Conservation (phyloP, 2,888 invertebrate genomes). For the Drosophila anomelani region DNA sequence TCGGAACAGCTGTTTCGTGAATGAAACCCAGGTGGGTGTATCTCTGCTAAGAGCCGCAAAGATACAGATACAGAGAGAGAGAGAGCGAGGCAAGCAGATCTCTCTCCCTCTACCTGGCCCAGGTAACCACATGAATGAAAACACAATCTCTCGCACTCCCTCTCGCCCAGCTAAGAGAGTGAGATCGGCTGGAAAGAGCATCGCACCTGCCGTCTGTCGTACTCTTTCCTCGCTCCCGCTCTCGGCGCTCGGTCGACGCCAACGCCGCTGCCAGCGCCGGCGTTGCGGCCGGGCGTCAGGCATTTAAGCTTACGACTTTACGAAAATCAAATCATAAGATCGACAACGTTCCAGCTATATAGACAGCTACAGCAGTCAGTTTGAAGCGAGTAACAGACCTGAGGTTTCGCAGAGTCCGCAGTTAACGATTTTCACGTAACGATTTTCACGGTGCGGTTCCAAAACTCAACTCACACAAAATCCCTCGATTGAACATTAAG, state of each 20-base stretch:
- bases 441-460: conserved; percentile 23
- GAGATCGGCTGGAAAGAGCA: conserved; percentile 52
- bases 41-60: conserved; percentile 18
- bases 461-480: conserved; percentile 42
- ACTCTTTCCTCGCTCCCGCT: conserved; percentile 60
- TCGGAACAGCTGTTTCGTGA: conserved; percentile 76
- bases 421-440: conserved; percentile 32
- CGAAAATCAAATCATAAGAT: conserved; percentile 84
- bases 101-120: conserved; percentile 23
- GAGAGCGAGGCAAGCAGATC: conserved; percentile 21
- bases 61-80: conserved; percentile 38
- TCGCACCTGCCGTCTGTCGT: conserved; percentile 68
- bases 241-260: conserved; percentile 17
- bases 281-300: conserved; percentile 52
- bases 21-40: conserved; percentile 69
- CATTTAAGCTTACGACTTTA: conserved; percentile 84
- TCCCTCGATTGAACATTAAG: conserved; percentile 68
- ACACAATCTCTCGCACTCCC: conserved; percentile 34
- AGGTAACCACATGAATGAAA: conserved; percentile 66
- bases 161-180: conserved; percentile 60
- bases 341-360: conserved; percentile 80
- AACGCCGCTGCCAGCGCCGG: conserved; percentile 20
- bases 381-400: conserved; percentile 11
- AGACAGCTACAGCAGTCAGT: conserved; percentile 19
- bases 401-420: conserved; percentile 23